Percentiles rank a stretch among this genome's conserved stretches.
These are phyloP conservation scores for Bombus pyrosoma DNA, from an alignment of 1,140 invertebrate species.

Conservation along the genomic window DNA sequence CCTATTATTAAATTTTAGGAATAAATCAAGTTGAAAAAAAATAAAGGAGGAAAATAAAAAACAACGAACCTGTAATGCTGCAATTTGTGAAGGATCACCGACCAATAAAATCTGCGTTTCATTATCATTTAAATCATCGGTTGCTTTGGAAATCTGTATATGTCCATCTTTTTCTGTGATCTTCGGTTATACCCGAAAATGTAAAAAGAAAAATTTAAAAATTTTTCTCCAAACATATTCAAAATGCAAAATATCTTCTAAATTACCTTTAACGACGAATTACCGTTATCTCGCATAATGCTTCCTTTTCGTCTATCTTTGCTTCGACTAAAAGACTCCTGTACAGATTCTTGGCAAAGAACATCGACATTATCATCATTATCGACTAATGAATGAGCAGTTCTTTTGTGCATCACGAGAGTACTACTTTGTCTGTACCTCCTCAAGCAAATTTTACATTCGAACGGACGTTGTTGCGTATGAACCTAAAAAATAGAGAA, in stretches of 20 bases:
- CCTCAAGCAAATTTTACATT: constrained; percentile 84
- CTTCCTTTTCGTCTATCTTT: constrained; percentile 56
- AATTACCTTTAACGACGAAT: constrained; percentile 29
- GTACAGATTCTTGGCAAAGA: constrained; percentile 65
- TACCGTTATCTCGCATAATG: constrained; percentile 55
- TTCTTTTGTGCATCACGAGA: constrained; percentile 85
- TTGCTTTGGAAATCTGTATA: constrained; percentile 65
- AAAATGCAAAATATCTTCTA: background rate
- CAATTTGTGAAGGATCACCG: constrained; percentile 74
- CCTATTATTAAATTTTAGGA: background rate
- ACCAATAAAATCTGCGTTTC: constrained; percentile 76
- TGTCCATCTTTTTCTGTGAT: constrained; percentile 64
- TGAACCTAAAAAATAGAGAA: constrained; percentile 80
- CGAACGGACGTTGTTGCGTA: constrained; percentile 85
- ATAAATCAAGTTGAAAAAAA: background rate
- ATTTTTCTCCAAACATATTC: background rate
- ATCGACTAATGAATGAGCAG: constrained; percentile 74
- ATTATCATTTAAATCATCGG: constrained; percentile 67
- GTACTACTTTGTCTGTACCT: constrained; percentile 86
- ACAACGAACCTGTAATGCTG: constrained; percentile 72
- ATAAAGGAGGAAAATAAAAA: background rate
- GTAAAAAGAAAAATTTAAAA: constrained; percentile 32
- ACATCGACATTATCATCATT: constrained; percentile 70
- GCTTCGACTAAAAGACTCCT: constrained; percentile 56
- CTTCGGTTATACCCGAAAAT: constrained; percentile 17